Evolutionary conservation across 2,113 vertebrate species (phyloP).

Genomic region (Pogonocichla stellata): DNA sequence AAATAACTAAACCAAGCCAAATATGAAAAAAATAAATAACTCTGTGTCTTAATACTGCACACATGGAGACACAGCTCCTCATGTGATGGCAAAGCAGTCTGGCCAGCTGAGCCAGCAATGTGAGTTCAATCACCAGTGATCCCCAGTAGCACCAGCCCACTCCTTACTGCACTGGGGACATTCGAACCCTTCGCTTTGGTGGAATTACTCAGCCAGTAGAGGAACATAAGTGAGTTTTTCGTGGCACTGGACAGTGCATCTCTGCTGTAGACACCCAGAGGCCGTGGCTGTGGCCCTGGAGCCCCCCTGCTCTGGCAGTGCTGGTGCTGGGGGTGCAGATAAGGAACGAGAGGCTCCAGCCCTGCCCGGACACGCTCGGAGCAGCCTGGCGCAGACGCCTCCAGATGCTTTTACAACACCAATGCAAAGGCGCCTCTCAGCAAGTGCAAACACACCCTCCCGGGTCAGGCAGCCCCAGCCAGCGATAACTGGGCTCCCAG

Average conservation of each 20-base stretch:
- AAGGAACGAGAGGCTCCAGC: not conserved
- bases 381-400: constrained; percentile 29
- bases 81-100: not conserved
- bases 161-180: not conserved
- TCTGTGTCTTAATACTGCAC: not conserved
- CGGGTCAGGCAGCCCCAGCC: not conserved
- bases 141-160: not conserved
- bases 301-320: not conserved
- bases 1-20: not conserved
- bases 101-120: constrained; percentile 4
- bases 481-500: not conserved
- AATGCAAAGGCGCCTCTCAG: not conserved
- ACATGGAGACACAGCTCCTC: not conserved
- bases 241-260: accelerated
- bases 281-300: not conserved
- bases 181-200: accelerated
- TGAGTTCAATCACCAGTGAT: not conserved
- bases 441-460: constrained; percentile 30
- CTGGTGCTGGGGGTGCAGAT: not conserved
- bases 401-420: constrained; percentile 54
- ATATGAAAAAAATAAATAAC: not conserved
- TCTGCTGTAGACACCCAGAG: accelerated
- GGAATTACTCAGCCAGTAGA: not conserved
- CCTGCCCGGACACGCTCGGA: constrained; percentile 23
- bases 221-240: accelerated